These are phyloP conservation scores for Podarcis muralis DNA, from an alignment of 2,113 vertebrate species.

Conservation along the genomic window DNA sequence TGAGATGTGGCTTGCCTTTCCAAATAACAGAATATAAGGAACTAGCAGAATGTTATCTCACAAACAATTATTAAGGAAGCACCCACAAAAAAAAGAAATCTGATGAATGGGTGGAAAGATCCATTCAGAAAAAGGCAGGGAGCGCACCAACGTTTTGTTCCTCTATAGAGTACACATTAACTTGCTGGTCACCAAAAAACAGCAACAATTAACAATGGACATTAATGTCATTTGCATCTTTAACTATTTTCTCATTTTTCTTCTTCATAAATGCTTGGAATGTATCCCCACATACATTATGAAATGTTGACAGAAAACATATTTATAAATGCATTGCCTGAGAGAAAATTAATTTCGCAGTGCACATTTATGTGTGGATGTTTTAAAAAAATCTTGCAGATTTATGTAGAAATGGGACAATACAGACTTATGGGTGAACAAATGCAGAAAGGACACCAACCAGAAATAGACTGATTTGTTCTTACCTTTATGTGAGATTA, in stretches of 20 bases:
- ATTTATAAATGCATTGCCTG: not conserved
- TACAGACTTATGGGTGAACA: not conserved
- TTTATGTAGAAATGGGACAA: not conserved
- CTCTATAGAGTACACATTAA: not conserved
- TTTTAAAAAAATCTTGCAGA: not conserved
- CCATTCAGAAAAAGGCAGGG: accelerated
- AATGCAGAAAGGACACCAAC: not conserved
- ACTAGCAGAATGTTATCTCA: accelerated
- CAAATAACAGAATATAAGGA: not conserved
- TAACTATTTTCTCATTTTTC: too few species aligned
- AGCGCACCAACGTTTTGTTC: not conserved
- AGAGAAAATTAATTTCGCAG: not conserved
- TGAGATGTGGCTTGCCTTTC: not conserved
- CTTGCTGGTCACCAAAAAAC: not conserved
- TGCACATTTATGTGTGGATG: not conserved
- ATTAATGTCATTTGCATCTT: not conserved
- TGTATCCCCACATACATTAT: too few species aligned
- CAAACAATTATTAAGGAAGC: constrained; percentile 14
- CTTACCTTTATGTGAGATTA: not conserved
- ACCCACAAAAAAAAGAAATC: not conserved
- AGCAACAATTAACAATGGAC: not conserved
- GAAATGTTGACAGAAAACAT: too few species aligned
- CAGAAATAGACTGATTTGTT: not conserved
- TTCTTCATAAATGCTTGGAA: too few species aligned
- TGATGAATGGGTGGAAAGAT: not conserved